Evolutionary conservation across 2,797 vertebrate species (phyloP), one percentile per base, ranked within the genome.

Genomic region (Malurus leucopterus): DNA sequence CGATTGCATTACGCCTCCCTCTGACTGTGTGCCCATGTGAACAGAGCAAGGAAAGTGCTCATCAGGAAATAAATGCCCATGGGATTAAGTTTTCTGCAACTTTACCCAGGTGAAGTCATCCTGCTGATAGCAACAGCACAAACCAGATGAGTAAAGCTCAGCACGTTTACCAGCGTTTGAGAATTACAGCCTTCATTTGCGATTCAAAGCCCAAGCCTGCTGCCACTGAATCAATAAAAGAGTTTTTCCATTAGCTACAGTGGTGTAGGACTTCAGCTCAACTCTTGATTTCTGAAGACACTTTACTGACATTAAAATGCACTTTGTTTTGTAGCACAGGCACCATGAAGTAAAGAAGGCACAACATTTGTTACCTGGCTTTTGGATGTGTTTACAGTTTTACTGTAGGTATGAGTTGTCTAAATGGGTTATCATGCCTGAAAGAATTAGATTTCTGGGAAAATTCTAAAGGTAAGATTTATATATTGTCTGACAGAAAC

Each of bases 101-200:
- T 92, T 90, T 32, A 55, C 78, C 72, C 63, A 67, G 57, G 75
- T 75, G 65, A 87, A 93, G 63, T 83, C 46, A 53, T 73, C 49
- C 51, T 69, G 41, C 78, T 90, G 82, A 30, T 85, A 85, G 30
- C 86, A 87, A 57, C 43, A 74, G 63, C 70, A 58, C 55, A 87
- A 92, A 85, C 30, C 41, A 91, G 67, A 85, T 90, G 89, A 84
- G 73, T 93, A 78, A 89, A 91, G 79, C 78, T 94, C 75, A 84
- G 77, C 51, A 36, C 32, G 36, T 80, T 53, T 86, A 61, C 67
- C 13, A 50, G 59, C 1, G 0, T 78, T 87, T 46, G 72, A 90
- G 87, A 93, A 90, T 89, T 90, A 94, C 73, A 89, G 87, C 59
- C 49, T 91, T 91, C 85, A 81, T 95, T 90, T 95, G 85, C 0